Conservation (phyloP, 2,113 vertebrate genomes). For the Clarias magur region DNA sequence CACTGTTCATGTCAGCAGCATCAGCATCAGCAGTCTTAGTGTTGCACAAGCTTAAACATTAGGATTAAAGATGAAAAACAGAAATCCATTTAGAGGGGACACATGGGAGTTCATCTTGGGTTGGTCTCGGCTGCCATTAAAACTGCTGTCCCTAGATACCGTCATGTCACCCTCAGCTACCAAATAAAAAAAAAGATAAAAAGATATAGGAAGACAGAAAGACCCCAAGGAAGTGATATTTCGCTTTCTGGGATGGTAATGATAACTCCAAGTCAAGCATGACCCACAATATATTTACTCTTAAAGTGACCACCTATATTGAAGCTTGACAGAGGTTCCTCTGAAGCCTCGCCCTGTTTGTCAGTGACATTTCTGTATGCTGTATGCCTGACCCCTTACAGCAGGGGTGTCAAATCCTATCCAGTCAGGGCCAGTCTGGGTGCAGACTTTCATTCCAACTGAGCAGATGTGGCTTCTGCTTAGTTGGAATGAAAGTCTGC, state of each 20-base stretch:
- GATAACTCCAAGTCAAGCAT: constrained; percentile 4
- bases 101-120: constrained; percentile 48
- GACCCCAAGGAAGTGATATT: constrained; percentile 22
- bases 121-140: constrained; percentile 43
- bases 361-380: constrained; percentile 42
- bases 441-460: too few relatives aligned
- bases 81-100: constrained; percentile 48
- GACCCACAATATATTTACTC: constrained; percentile 13
- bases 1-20: background rate
- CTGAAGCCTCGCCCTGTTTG: constrained; percentile 33
- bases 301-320: constrained; percentile 8
- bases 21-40: constrained; percentile 22
- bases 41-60: constrained; percentile 37
- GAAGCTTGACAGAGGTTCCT: constrained; percentile 16
- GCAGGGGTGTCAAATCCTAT: background rate
- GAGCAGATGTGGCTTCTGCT: too few relatives aligned
- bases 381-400: constrained; percentile 27
- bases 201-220: constrained; percentile 6
- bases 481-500: too few relatives aligned
- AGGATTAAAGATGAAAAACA: constrained; percentile 51
- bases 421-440: too few relatives aligned
- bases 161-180: constrained; percentile 37
- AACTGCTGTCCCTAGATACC: constrained; percentile 50
- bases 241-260: background rate
- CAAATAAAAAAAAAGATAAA: constrained; percentile 42